These are phyloP conservation scores for Stenolophus ochropezus DNA, from an alignment of 2,888 invertebrate species.

Conservation along the genomic window DNA sequence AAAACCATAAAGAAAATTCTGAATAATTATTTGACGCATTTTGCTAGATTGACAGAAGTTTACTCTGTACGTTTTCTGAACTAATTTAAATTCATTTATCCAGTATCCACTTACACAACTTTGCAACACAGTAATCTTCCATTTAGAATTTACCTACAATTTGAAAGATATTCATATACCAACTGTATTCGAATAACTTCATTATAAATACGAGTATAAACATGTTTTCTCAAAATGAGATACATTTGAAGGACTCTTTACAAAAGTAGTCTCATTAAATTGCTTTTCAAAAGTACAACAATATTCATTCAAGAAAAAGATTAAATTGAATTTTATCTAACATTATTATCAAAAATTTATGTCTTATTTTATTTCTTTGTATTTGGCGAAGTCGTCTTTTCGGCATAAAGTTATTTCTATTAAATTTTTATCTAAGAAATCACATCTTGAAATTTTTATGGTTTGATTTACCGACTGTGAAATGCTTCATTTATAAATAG, in stretches of 20 bases:
- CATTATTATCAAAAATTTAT: too few relatives aligned
- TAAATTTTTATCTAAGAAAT: not conserved
- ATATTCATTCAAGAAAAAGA: too few relatives aligned
- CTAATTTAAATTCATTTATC: slow-evolving; percentile 39
- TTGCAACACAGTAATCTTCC: slow-evolving; percentile 31
- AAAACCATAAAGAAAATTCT: too few relatives aligned
- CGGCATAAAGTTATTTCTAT: not conserved
- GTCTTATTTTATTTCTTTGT: too few relatives aligned
- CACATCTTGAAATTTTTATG: not conserved
- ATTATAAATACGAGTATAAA: not conserved
- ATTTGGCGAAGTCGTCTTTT: too few relatives aligned
- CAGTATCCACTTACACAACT: slow-evolving; percentile 28
- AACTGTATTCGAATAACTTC: not conserved
- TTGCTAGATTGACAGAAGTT: not conserved
- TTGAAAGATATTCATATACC: slow-evolving; percentile 11
- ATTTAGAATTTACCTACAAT: slow-evolving; percentile 28
- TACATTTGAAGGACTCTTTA: not conserved
- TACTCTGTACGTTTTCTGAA: slow-evolving; percentile 7
- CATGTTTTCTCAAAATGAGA: not conserved
- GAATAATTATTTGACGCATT: too few relatives aligned
- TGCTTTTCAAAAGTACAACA: not conserved
- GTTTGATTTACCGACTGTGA: not conserved
- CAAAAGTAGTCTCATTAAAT: not conserved
- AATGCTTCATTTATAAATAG: slow-evolving; percentile 1
- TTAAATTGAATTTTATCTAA: too few relatives aligned